Conservation (phyloP, 1,140 invertebrate species). For the Anadara kagoshimensis region DNA sequence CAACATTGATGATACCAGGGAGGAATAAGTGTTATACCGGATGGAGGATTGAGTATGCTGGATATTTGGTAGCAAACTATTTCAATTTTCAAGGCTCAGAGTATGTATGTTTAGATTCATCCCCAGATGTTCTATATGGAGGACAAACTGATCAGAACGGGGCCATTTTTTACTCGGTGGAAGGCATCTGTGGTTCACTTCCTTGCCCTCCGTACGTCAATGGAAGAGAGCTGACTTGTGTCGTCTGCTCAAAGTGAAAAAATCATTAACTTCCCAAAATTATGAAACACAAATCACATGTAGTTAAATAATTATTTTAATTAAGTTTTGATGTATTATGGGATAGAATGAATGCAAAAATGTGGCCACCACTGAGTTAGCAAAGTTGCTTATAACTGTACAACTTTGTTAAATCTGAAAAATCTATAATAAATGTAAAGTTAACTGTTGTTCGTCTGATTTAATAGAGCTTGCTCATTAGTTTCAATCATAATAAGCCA, state of each 20-base stretch:
- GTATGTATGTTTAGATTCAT: slow-evolving; percentile 46
- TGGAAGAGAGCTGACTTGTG: slow-evolving; percentile 39
- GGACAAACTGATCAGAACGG: slow-evolving; percentile 35
- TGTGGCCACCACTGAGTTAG: no score
- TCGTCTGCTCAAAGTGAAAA: slow-evolving; percentile 45
- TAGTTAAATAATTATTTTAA: no score
- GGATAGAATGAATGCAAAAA: no score
- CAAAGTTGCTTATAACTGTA: no score
- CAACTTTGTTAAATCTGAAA: no score
- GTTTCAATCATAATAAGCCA: no score
- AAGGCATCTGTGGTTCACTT: slow-evolving; percentile 36
- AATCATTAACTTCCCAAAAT: no score
- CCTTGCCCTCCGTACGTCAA: slow-evolving; percentile 48
- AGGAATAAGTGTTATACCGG: slow-evolving; percentile 34
- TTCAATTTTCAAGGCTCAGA: slow-evolving; percentile 15
- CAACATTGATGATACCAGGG: slow-evolving; percentile 48
- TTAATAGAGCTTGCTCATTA: no score
- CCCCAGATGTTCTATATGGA: slow-evolving; percentile 31
- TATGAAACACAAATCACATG: no score
- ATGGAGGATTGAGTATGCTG: slow-evolving; percentile 46
- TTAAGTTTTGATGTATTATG: no score
- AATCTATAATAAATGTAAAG: no score
- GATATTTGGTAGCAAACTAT: background rate
- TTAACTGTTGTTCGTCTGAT: no score
- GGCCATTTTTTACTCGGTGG: slow-evolving; percentile 42